A percentile compares a stretch with the other conserved stretches of the same genome.
These are phyloP conservation scores for Phalera bucephala DNA, from an alignment of 2,888 invertebrate genomes.

Conservation along the genomic window DNA sequence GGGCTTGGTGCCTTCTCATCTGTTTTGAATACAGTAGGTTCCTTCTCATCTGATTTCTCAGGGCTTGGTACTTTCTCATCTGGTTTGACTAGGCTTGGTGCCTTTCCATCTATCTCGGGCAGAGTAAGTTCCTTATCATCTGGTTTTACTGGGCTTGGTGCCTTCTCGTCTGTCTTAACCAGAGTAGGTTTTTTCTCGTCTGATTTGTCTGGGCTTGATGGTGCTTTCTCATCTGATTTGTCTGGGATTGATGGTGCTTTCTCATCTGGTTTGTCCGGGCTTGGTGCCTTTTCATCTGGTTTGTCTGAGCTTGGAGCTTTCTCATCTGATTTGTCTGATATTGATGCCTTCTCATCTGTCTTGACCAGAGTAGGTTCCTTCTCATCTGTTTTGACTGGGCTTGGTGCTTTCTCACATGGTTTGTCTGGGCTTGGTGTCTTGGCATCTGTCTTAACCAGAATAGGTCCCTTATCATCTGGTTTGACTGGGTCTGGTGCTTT, in stretches of 20 bases:
- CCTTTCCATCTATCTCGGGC: conserved; percentile 4
- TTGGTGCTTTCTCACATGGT: conserved; percentile 12
- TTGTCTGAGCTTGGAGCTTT: conserved; percentile 12
- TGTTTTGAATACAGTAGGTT: not conserved
- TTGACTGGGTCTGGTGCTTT: conserved; percentile 4
- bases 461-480: conserved; percentile 9
- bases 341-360: not conserved
- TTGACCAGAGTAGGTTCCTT: not conserved
- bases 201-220: conserved; percentile 6
- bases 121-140: conserved; percentile 5
- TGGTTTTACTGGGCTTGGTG: conserved; percentile 1
- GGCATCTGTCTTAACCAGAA: conserved; percentile 5
- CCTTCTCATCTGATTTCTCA: conserved; percentile 4
- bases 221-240: conserved; percentile 3
- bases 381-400: conserved; percentile 5
- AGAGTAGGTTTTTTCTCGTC: conserved; percentile 14
- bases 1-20: conserved; percentile 4
- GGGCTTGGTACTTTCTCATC: not conserved
- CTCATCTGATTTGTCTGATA: conserved; percentile 3
- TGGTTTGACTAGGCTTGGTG: conserved; percentile 1
- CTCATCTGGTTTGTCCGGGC: conserved; percentile 8
- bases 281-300: conserved; percentile 9
- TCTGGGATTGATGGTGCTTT: conserved; percentile 3
- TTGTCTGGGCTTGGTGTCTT: conserved; percentile 8
- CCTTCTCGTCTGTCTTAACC: conserved; percentile 2